phyloP scores from a whole-genome alignment of 2,113 vertebrate species.

The Chascanopsetta lugubris region DNA sequence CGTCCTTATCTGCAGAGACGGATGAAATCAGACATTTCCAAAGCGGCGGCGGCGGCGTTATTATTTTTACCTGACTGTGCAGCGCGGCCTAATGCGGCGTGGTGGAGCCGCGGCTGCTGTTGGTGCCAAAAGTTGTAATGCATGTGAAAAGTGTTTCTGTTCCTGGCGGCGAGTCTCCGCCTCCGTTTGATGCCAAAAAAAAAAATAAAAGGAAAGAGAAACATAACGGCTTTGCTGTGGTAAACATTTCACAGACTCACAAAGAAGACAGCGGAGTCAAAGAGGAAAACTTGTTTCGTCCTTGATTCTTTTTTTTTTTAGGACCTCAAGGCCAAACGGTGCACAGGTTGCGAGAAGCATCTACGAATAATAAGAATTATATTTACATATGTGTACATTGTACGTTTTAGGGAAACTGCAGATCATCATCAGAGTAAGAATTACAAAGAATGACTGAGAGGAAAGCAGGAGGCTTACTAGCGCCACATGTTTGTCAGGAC shows the following conservation, averaged over 20 bases:
- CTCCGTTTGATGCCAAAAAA: neutral
- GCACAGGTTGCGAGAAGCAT: neutral
- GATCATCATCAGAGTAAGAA: no score
- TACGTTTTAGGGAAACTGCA: no score
- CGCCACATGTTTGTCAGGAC: no score
- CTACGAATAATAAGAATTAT: no score
- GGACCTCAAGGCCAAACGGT: neutral
- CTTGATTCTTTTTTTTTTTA: neutral
- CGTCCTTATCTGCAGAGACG: neutral
- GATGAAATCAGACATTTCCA: neutral
- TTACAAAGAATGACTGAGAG: no score
- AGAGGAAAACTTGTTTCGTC: neutral
- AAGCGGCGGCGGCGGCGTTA: no score
- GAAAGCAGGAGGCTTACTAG: no score
- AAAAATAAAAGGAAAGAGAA: neutral
- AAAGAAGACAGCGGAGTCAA: neutral
- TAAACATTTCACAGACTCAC: constrained; percentile 3
- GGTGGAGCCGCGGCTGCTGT: neutral
- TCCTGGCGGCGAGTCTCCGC: neutral
- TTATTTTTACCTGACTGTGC: neutral
- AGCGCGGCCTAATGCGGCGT: neutral
- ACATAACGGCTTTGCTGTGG: neutral
- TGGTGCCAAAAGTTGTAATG: constrained; percentile 5
- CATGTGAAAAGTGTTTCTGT: neutral
- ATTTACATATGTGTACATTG: no score